Conservation (phyloP, 1,140 invertebrate species). For the Ceratina calcarata region DNA sequence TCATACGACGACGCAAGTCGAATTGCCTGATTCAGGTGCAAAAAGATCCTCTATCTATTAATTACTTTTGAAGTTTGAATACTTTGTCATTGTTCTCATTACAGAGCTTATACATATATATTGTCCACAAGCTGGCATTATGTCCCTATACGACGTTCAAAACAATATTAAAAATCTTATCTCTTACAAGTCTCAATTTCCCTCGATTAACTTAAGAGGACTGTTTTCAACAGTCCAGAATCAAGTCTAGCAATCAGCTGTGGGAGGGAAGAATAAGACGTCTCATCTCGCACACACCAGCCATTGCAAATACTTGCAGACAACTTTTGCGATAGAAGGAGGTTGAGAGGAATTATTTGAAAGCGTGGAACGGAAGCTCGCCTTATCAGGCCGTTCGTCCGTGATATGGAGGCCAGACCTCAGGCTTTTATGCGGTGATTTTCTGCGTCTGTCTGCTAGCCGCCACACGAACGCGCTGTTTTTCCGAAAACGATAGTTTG, state of each 20-base stretch:
- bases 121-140: too few relatives aligned
- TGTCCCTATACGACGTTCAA: too few relatives aligned
- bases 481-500: constrained; percentile 60
- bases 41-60: too few relatives aligned
- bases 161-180: too few relatives aligned
- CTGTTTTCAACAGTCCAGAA: too few relatives aligned
- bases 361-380: neutral
- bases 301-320: constrained; percentile 6
- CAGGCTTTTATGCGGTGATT: constrained; percentile 27
- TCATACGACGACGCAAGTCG: too few relatives aligned
- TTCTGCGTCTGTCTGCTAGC: constrained; percentile 10
- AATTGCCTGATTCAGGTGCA: too few relatives aligned
- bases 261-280: neutral
- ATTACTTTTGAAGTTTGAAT: too few relatives aligned
- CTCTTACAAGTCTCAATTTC: too few relatives aligned
- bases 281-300: neutral
- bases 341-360: neutral
- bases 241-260: neutral
- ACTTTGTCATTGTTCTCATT: too few relatives aligned
- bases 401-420: constrained; percentile 31
- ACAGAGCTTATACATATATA: too few relatives aligned
- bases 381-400: constrained; percentile 30
- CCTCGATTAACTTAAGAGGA: too few relatives aligned
- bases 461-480: constrained; percentile 44
- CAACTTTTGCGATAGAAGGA: neutral